phyloP scores from a whole-genome alignment of 2,113 vertebrate genomes.

The Aspidoscelis tigris region DNA sequence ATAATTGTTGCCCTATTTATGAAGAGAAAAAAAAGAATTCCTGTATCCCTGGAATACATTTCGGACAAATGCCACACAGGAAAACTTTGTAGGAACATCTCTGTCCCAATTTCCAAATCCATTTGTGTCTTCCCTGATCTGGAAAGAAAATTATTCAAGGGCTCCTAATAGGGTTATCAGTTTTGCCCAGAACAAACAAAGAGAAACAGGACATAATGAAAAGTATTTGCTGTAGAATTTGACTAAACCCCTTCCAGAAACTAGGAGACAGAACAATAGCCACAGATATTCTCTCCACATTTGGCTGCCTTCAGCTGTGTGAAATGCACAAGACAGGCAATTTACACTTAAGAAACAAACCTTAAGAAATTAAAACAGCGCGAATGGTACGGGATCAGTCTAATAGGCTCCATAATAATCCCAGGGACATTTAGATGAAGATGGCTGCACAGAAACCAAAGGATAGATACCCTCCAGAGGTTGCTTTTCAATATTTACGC shows the following conservation, averaged over 20 bases:
- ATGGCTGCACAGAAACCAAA: neutral
- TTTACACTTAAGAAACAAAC: neutral
- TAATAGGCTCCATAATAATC: neutral
- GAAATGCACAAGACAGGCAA: neutral
- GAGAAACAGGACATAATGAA: neutral
- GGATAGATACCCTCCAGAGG: slow-evolving; percentile 10
- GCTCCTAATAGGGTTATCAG: neutral
- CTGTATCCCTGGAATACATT: no score
- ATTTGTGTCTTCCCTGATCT: neutral
- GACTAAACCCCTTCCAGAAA: neutral
- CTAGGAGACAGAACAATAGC: no score
- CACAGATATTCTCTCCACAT: neutral
- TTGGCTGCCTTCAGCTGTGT: neutral
- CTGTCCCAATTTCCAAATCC: neutral
- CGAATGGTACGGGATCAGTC: neutral
- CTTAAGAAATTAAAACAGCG: neutral
- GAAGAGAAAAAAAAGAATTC: no score
- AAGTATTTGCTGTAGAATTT: neutral
- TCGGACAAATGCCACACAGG: neutral
- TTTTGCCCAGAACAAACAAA: neutral
- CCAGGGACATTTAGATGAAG: neutral
- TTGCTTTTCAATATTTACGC: neutral
- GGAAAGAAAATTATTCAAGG: neutral
- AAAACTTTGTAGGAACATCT: no score
- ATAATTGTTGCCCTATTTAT: no score